Evolutionary conservation across 2,797 vertebrate species (phyloP), one percentile per base, ranked within the genome.

Genomic region (Clamator glandarius): DNA sequence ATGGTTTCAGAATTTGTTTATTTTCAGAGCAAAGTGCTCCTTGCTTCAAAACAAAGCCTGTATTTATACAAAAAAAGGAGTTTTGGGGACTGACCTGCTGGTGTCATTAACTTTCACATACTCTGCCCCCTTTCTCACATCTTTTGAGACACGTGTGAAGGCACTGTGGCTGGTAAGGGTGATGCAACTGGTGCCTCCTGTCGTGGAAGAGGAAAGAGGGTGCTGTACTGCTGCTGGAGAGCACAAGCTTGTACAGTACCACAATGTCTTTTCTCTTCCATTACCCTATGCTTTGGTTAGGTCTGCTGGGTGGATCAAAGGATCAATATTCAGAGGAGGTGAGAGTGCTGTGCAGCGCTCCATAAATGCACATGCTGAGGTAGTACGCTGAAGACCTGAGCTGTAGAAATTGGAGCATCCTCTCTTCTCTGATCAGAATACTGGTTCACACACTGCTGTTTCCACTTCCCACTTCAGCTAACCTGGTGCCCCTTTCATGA

Each of bases 11-110:
- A 84, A 63, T 63, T 31, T 72, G 21, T 74, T 92, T 75, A 21
- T 58, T 92, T 91, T 75, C 54, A 75, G 70, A 92, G 57, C 39
- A 54, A 91, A 85, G 59, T 39, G 59, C 25, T 85, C 42, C 17
- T 74, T 78, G 58, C 16, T 48, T 50, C 39, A 93, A 72, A 92
- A 59, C 41, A 8, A 93, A 62, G 48, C 12, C 23, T 12, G 3
- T 52, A 41, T 64, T 93, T 91, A 74, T 39, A 82, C 16, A 90
- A 44, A 78, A 88, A 88, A 59, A 6, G 0, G 11, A 77, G 21
- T 66, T 55, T 81, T 0, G 1, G 48, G 73, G 29, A 84, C 2
- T 62, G 55, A 41, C 46, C 68, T 82, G 9, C 35, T 55, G 57
- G n/a, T 35, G 64, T 41, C 33, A 55, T 35, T 90, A 54, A 80